These are phyloP conservation scores for Amphiura filiformis DNA, from an alignment of 35 echinoderm and acorn worm genomes.

Conservation along the genomic window DNA sequence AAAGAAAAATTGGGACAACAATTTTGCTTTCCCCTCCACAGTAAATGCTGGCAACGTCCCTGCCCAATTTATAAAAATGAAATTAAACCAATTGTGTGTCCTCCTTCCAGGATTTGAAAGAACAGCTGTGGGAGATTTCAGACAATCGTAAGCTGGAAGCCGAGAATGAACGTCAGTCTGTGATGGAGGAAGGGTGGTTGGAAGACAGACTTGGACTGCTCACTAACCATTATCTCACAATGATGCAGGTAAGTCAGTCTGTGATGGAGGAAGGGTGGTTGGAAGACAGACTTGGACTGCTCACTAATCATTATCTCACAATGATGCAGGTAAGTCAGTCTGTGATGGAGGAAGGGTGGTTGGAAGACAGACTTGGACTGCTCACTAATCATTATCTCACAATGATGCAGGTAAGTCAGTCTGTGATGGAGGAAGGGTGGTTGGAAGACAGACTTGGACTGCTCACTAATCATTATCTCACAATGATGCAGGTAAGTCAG, in stretches of 20 bases:
- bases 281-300: slow-evolving; percentile 48
- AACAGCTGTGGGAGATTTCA: slow-evolving; percentile 95
- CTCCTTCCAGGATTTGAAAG: slow-evolving; percentile 91
- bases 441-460: background rate
- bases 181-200: slow-evolving; percentile 97
- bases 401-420: background rate
- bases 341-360: background rate
- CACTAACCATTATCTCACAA: slow-evolving; percentile 93
- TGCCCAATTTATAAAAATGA: no score
- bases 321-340: background rate
- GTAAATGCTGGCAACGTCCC: no score
- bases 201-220: slow-evolving; percentile 90
- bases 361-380: background rate
- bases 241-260: slow-evolving; percentile 87
- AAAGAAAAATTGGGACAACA: no score
- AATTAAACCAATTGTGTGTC: no score
- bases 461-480: background rate
- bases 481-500: background rate
- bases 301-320: slow-evolving; percentile 50
- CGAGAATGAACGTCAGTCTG: slow-evolving; percentile 75
- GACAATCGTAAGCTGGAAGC: slow-evolving; percentile 90
- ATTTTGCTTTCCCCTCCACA: no score
- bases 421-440: no score
- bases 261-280: background rate
- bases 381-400: background rate